Percentiles rank a stretch among this genome's conserved stretches.
Evolutionary conservation across 2,888 invertebrate species (phyloP).

Genomic region (Cryptophagus acutangulus): DNA sequence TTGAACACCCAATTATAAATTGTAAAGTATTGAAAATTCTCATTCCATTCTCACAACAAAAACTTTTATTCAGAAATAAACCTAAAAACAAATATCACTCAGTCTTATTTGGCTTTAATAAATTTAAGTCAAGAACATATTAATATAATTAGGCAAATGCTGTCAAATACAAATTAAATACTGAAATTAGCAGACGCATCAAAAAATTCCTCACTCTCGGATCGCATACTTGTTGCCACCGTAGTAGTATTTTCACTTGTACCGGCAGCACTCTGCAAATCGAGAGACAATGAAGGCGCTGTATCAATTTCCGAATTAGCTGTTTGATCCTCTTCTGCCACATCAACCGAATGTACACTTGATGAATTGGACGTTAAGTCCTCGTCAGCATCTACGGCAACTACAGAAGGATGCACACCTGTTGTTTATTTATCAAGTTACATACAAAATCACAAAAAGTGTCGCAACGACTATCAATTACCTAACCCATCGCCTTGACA

Average conservation of each 20-base stretch:
- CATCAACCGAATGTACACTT: not conserved
- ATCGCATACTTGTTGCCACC: not conserved
- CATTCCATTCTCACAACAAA: too few relatives aligned
- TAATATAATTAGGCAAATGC: too few relatives aligned
- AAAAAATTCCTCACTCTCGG: conserved; percentile 26
- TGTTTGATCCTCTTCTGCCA: not conserved
- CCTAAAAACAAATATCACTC: conserved; percentile 9
- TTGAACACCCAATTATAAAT: too few relatives aligned
- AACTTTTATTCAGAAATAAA: conserved; percentile 9
- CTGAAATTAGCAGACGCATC: conserved; percentile 23
- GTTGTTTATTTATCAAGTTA: conserved; percentile 1
- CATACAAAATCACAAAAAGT: not conserved
- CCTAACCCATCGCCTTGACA: too few relatives aligned
- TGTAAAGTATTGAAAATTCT: too few relatives aligned
- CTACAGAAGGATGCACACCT: conserved; percentile 45
- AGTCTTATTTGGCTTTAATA: conserved; percentile 13
- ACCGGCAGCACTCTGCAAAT: not conserved
- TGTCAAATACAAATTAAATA: too few relatives aligned
- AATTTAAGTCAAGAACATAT: conserved; percentile 1
- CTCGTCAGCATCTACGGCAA: conserved; percentile 38
- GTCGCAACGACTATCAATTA: too few relatives aligned
- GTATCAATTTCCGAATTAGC: conserved; percentile 3
- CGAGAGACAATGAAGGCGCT: conserved; percentile 1
- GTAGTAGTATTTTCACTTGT: not conserved
- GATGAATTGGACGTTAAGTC: conserved; percentile 16